Base-by-base conservation (phyloP, 23 tunicate genomes). In the Styela clava region DNA sequence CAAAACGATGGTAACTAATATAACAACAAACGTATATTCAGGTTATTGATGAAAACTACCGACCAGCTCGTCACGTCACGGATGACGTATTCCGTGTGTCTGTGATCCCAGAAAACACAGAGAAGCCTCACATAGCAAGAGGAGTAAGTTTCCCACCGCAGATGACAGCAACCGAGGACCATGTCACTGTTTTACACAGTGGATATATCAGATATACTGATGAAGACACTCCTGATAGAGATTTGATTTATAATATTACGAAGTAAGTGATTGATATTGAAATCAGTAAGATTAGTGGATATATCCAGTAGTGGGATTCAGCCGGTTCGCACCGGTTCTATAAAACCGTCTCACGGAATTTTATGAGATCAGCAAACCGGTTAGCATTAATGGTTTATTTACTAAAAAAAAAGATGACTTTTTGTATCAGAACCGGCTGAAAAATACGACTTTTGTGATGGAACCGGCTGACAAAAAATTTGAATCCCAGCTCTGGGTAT, bases 201-300 rank as follows among this genome's bases (percentile, higher is more conserved):
- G 93, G 98, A 31, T 87, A 78, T 52, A 69, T 93, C 30, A 89
- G 83, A 44, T 93, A 78, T 67, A 85, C 89, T 18, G 98, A 93
- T 61, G 82, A 84, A 76, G 98, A 93, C 86, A 93, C 98, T 1
- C 83, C 93, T 26, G 98, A 93, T 67, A 52, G 89, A 21, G 88
- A 93, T 65, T 69, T 93, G 23, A 62, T 93, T 21, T 93, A 87
- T 85, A 93, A 93, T 56, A 88, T 93, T 1, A 93, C 98, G 25
- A 84, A 87, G 98, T 93, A 72, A 62, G 74, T 82, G 21, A 31
- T 23, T n/a, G n/a, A 19, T 31, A 20, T 56, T 56, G 64, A 61
- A 22, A 22, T 21, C n/a, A 23, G 23, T 23, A 61, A 61, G 20
- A 56, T 56, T 56, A 56, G 19, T 56, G 20, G 63, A 20, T 56